Evolutionary conservation across 23 tunicate species (phyloP).

Genomic region (Styela clava): DNA sequence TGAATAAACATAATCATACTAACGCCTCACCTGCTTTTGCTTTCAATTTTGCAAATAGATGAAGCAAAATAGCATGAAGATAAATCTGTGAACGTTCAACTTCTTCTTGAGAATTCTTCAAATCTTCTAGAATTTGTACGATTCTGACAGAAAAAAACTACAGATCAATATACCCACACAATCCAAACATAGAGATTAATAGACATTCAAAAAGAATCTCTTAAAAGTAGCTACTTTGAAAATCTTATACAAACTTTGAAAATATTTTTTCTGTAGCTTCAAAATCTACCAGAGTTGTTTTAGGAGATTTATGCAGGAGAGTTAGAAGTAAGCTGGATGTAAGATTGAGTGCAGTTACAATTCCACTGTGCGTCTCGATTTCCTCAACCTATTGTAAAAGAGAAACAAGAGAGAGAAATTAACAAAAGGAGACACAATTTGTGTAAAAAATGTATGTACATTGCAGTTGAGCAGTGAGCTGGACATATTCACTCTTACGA

Average conservation of each 20-base stretch:
- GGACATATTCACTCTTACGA: neutral
- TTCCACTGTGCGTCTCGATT: slow-evolving; percentile 16
- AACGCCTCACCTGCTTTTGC: neutral
- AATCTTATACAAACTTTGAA: no score
- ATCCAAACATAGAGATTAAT: no score
- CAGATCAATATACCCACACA: no score
- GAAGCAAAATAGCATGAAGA: neutral
- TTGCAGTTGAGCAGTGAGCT: neutral
- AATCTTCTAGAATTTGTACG: neutral
- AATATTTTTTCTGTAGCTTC: slow-evolving; percentile 16
- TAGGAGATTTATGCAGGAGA: slow-evolving; percentile 4
- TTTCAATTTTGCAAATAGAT: neutral
- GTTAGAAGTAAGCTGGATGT: slow-evolving; percentile 37
- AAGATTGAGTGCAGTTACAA: slow-evolving; percentile 27
- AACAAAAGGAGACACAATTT: no score
- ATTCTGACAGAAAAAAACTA: no score
- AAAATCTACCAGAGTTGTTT: neutral
- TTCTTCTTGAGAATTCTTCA: neutral
- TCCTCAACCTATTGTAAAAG: slow-evolving; percentile 13
- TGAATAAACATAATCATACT: no score
- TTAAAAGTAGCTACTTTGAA: no score
- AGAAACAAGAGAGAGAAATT: neutral
- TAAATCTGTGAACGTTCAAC: neutral
- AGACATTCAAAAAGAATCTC: no score
- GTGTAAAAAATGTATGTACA: no score